Conservation (phyloP, 2,888 invertebrate genomes). For the Stenodema calcarata region DNA sequence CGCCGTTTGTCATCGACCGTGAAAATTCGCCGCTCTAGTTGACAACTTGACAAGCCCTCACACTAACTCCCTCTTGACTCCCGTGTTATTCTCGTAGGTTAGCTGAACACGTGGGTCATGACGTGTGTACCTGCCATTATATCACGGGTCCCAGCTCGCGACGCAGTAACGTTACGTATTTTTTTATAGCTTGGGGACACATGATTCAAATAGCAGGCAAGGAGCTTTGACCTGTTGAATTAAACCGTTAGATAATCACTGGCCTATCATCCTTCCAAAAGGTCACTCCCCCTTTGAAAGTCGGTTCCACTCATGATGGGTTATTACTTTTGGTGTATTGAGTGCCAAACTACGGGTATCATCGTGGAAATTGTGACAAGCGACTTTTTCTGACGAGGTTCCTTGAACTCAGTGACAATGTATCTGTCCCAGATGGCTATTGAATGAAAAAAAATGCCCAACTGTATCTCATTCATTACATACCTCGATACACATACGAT, state of each 20-base stretch:
- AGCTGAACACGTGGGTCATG: not conserved
- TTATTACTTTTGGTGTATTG: not conserved
- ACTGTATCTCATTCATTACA: no score
- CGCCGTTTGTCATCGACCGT: slow-evolving; percentile 3
- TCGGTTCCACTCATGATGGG: no score
- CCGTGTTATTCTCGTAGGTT: not conserved
- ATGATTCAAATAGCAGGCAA: not conserved
- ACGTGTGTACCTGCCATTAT: not conserved
- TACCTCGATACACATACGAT: no score
- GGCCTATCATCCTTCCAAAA: not conserved
- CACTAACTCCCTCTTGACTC: not conserved
- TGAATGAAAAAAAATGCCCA: not conserved
- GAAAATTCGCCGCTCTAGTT: slow-evolving; percentile 14
- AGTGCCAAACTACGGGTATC: not conserved
- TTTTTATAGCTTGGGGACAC: not conserved
- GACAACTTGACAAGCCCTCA: not conserved
- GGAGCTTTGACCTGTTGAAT: not conserved
- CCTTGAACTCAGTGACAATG: not conserved
- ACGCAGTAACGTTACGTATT: not conserved
- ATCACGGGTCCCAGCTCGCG: not conserved
- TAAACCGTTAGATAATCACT: not conserved
- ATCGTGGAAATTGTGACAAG: not conserved
- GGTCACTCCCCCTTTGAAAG: no score
- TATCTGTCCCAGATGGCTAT: not conserved
- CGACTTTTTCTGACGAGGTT: not conserved